These are phyloP conservation scores for Heliconius himera DNA, from an alignment of 1,140 invertebrate genomes.

Conservation along the genomic window DNA sequence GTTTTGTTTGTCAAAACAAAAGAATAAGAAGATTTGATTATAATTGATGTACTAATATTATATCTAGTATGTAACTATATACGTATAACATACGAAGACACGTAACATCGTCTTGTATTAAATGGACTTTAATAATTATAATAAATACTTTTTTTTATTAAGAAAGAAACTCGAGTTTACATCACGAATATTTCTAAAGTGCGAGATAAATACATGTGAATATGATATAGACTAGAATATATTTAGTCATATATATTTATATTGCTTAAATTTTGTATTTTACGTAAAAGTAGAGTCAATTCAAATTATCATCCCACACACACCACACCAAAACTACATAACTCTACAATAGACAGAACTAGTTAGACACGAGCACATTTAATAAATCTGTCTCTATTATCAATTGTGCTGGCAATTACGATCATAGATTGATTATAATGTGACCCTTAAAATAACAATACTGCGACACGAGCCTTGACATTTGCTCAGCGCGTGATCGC, in stretches of 20 bases:
- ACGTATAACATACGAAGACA: too few species aligned
- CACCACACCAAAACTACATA: too few species aligned
- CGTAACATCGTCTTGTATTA: too few species aligned
- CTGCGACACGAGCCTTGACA: conserved; percentile 68
- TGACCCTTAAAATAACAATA: conserved; percentile 53
- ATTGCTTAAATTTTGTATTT: neutral
- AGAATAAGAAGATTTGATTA: too few species aligned
- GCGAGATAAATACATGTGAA: neutral
- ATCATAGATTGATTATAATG: conserved; percentile 31
- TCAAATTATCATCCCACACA: too few species aligned
- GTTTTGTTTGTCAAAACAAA: too few species aligned
- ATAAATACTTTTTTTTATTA: neutral
- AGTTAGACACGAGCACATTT: neutral
- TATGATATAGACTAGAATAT: neutral
- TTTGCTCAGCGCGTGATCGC: conserved; percentile 61
- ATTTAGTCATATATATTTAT: too few species aligned
- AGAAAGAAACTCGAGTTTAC: neutral
- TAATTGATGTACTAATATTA: too few species aligned
- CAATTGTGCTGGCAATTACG: conserved; percentile 13
- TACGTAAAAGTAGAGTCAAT: neutral
- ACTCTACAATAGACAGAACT: too few species aligned
- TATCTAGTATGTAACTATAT: too few species aligned
- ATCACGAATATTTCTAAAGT: neutral
- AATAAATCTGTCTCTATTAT: neutral
- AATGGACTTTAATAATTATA: neutral